Base-by-base conservation (phyloP, 2,888 invertebrate genomes). In the Tenthredo amoena region DNA sequence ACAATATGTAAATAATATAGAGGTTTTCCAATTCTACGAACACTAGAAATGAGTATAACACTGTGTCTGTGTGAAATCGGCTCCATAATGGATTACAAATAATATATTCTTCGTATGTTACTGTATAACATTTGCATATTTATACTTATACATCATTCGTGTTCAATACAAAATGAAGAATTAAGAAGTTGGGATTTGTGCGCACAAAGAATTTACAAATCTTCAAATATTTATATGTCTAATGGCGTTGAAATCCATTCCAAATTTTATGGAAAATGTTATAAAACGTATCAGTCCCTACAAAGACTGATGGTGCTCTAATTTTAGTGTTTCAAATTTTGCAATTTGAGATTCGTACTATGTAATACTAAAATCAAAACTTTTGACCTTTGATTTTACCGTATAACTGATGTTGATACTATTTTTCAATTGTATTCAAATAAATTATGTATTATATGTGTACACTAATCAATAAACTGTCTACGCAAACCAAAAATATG, bases 301-400 rank as follows among this genome's bases (percentile, higher is more conserved):
- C 31, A 50, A 83, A 68, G 31, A 65, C 71, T 68, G 68, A 71
- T 26, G 71, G 47, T 83, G 47, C 40, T 83, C 43, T 18, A 47
- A 68, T 83, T 68, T 83, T 34, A 34, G 31, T 68, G 15, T 83
- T 31, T 47, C 43, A 83, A 83, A 71, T 34, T 37, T 50, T 71
- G 43, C 26, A 47, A 58, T 83, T 65, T 83, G 47, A 71, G 71
- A 68, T n/a, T 71, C 34, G 26, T 83, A 83, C 62, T 37, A 62
- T 65, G 31, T 71, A 68, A 68, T 71, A 10, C 21, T 47, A 71
- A 62, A 85, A 87, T 87, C 68, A 81, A 85, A 83, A 86, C 85
- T 85, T 85, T 87, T 86, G 87, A 87, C 87, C 87, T 83, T 88
- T 83, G 83, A 83, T 83, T 83, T 71, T 65, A 83, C 71, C 26